These are phyloP conservation scores for Kryphioiulus occultus DNA, from an alignment of 2,888 invertebrate genomes.

Conservation along the genomic window DNA sequence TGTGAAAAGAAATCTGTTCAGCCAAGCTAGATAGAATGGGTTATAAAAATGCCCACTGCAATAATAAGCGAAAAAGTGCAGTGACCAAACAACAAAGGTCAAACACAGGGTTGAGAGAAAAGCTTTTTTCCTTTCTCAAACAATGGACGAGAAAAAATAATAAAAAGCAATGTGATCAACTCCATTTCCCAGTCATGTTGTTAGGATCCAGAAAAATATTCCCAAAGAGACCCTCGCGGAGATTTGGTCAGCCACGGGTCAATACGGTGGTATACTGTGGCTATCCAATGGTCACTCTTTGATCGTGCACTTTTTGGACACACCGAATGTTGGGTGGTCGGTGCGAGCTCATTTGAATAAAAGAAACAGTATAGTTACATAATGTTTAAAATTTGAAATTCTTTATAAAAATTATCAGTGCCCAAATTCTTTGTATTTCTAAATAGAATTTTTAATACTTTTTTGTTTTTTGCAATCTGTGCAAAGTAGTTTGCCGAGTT, in stretches of 20 bases:
- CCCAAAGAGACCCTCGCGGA: not conserved
- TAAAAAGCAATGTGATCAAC: constrained; percentile 18
- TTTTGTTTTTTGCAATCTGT: too few relatives aligned
- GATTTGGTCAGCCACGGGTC: not conserved
- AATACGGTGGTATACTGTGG: not conserved
- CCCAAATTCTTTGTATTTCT: too few relatives aligned
- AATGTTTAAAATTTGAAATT: too few relatives aligned
- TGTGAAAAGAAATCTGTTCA: not conserved
- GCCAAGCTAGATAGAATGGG: not conserved
- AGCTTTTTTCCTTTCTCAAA: not conserved
- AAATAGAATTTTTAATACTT: too few relatives aligned
- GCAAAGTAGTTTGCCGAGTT: too few relatives aligned
- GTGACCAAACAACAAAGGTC: not conserved
- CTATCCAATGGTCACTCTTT: not conserved
- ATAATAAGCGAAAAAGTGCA: not conserved
- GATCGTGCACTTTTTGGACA: not conserved
- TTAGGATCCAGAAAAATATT: not conserved
- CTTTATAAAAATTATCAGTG: too few relatives aligned
- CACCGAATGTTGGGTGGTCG: not conserved
- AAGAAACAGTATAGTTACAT: too few relatives aligned
- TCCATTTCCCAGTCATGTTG: not conserved
- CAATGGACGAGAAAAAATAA: not conserved
- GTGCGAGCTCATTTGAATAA: not conserved
- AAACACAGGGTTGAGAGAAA: not conserved
- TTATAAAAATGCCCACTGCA: not conserved